Conservation (phyloP, 2,113 vertebrate species). For the Epinephelus moara region DNA sequence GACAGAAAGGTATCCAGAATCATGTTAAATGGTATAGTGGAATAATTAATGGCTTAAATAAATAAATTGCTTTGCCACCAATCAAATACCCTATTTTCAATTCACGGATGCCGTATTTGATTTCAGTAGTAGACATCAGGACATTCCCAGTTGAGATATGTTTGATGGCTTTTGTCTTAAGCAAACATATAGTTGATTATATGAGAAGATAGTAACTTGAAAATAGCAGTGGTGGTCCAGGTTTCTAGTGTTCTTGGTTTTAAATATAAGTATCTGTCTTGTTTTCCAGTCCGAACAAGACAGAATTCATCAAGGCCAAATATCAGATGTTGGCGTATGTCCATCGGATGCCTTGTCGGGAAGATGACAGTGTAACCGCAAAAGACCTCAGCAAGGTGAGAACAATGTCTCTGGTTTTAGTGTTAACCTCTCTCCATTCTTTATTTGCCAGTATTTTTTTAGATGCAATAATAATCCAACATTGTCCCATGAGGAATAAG, state of each 20-base stretch:
- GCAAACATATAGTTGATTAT: not conserved
- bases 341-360: conserved; percentile 95
- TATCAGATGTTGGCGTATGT: conserved; percentile 98
- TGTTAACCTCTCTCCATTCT: not conserved
- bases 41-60: not conserved
- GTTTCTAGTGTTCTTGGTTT: conserved; percentile 15
- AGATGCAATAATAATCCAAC: not conserved
- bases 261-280: conserved; percentile 6
- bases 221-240: not conserved
- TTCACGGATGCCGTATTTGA: not conserved
- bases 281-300: conserved; percentile 93
- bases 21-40: not conserved
- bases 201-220: not conserved
- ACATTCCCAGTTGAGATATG: not conserved
- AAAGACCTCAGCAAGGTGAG: conserved; percentile 98
- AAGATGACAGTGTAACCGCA: conserved; percentile 95
- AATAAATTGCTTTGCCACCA: not conserved
- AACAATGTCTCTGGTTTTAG: conserved; percentile 19
- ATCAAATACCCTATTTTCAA: not conserved
- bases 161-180: not conserved
- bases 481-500: not conserved
- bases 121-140: not conserved
- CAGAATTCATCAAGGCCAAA: conserved; percentile 98
- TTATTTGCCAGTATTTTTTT: not conserved
- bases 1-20: not conserved